Conservation (phyloP, 2,797 vertebrate species). For the Lemur catta region DNA sequence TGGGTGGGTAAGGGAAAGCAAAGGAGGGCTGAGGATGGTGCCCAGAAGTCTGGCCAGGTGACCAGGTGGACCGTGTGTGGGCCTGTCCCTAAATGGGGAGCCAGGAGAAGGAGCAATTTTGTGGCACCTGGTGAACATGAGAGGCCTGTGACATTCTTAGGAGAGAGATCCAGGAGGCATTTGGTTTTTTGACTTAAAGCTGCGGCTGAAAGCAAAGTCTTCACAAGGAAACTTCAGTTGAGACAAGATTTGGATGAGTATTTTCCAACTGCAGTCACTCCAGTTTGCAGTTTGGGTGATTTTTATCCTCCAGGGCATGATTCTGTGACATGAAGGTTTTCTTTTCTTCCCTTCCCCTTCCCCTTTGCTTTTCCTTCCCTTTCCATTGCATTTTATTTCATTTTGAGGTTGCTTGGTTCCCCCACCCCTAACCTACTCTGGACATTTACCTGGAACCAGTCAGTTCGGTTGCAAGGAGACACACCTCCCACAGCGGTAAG, state of each 20-base stretch:
- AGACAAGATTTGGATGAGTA: background rate
- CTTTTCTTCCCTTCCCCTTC: no score
- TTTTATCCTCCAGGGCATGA: background rate
- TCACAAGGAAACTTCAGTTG: background rate
- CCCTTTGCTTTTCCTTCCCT: background rate
- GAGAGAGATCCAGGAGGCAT: no score
- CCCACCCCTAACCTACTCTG: background rate
- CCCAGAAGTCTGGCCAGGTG: background rate
- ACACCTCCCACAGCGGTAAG: background rate
- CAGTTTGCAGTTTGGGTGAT: background rate
- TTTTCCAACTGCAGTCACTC: background rate
- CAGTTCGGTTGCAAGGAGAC: background rate
- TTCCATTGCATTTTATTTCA: background rate
- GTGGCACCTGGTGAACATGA: background rate
- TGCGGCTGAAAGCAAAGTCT: background rate
- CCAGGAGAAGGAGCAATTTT: background rate
- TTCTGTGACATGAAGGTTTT: background rate
- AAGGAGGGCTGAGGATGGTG: background rate
- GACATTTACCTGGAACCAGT: background rate
- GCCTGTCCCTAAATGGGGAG: background rate
- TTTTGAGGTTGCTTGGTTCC: background rate
- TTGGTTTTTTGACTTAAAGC: background rate
- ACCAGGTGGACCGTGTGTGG: background rate
- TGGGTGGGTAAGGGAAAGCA: background rate
- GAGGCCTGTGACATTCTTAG: background rate